phyloP scores from a whole-genome alignment of 2,888 invertebrate species.

The Steinernema hermaphroditum region DNA sequence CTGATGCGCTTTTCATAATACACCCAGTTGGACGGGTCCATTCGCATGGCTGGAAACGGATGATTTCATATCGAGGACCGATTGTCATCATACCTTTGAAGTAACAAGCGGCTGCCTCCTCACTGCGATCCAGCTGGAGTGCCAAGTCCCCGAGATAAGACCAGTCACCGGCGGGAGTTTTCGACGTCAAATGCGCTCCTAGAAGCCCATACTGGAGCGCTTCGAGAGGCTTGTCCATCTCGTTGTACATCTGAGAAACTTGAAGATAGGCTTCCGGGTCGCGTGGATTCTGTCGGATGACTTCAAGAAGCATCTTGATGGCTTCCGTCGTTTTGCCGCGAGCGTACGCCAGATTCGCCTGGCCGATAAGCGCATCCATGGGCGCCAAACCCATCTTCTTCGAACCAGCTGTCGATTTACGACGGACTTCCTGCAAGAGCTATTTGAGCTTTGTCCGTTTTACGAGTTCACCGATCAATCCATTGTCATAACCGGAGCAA shows the following conservation, averaged over 20 bases:
- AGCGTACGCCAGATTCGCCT: conserved; percentile 59
- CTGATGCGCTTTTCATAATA: conserved; percentile 62
- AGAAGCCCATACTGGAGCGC: conserved; percentile 56
- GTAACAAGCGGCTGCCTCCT: conserved; percentile 61
- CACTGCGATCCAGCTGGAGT: conserved; percentile 46
- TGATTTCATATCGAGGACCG: not conserved
- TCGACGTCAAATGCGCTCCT: conserved; percentile 55
- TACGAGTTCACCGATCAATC: too few species aligned
- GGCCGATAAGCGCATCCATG: conserved; percentile 61
- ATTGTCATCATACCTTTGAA: conserved; percentile 45
- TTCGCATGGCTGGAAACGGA: conserved; percentile 49
- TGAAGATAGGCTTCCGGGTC: conserved; percentile 59
- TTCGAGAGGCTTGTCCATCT: conserved; percentile 47
- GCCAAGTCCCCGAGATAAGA: conserved; percentile 58
- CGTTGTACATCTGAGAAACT: conserved; percentile 58
- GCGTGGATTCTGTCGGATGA: conserved; percentile 57
- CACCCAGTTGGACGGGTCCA: conserved; percentile 53
- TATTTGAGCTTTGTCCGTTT: too few species aligned
- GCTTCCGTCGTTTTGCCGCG: conserved; percentile 54
- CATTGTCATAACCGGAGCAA: too few species aligned
- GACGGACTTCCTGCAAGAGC: not conserved
- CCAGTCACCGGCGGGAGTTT: conserved; percentile 61
- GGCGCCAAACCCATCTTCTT: conserved; percentile 17
- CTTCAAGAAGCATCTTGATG: conserved; percentile 55
- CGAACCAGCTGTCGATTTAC: not conserved